Base-by-base conservation (phyloP, 2,113 vertebrate species). In the Balaeniceps rex region DNA sequence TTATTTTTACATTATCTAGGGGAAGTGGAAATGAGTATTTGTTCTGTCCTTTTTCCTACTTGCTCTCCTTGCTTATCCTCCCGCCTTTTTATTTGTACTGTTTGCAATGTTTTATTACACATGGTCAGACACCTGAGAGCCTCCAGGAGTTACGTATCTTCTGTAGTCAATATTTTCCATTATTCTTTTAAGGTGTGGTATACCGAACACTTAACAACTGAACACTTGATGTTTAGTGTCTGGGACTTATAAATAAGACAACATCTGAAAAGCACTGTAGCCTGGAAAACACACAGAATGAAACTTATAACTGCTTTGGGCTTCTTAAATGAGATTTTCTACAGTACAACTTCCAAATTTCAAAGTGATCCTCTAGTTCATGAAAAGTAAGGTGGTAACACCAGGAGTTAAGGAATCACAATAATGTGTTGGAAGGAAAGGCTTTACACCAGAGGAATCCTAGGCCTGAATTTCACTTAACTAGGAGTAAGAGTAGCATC, bases 1-100 rank as follows among this genome's bases (percentile, higher is more conserved):
- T 93, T 88, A 92, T 94, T 96, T 95, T 92, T 94, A 42, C 42
- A 55, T 78, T 90, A 51, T 83, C 64, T 75, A 70, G 42, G 26
- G 86, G 68, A 96, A 88, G 47, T 81, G 42, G 68, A 90, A 90
- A 71, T 60, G 29, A 78, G 17, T 36, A 68, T 87, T 95, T 95
- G n/a, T 72, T 86, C 31, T 83, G 76, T 71, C 60, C n/a, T 87
- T 83, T 81, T 74, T 31, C 40, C 40, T 74, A n/a, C 51, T 90
- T 92, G 76, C 33, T 93, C 29, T 95, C 42, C 58, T 85, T 83
- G 42, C 51, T 86, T 77, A 74, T 72, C 44, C 42, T 86, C n/a
- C 76, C 75, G 55, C 33, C n/a, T 86, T 94, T 93, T 81, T 52
- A 90, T 83, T 83, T 55, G 29, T 51, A 75, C 36, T 71, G n/a